Evolutionary conservation across 1,140 invertebrate genomes (phyloP).

Genomic region (Drosophila ohnishii): DNA sequence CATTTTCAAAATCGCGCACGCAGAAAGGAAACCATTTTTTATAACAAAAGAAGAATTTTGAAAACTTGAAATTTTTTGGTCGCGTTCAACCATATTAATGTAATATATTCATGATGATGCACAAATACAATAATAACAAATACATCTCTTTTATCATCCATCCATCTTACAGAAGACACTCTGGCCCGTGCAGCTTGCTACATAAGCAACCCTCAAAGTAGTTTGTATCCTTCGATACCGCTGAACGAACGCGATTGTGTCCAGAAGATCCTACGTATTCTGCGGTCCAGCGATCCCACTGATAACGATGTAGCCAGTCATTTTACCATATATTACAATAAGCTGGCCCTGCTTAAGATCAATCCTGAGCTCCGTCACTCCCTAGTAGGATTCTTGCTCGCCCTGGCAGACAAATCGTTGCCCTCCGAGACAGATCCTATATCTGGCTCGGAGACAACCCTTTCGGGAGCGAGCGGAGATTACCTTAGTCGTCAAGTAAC

Average conservation of each 20-base stretch:
- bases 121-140: not conserved
- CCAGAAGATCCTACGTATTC: not conserved
- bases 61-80: no score
- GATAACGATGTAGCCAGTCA: not conserved
- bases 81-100: no score
- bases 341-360: not conserved
- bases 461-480: not conserved
- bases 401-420: not conserved
- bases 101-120: not conserved
- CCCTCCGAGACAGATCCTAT: not conserved
- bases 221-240: not conserved
- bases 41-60: not conserved
- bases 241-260: constrained; percentile 15
- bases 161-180: not conserved
- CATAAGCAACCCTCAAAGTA: not conserved
- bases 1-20: no score
- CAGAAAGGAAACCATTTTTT: not conserved
- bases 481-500: not conserved
- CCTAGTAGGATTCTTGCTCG: constrained; percentile 3
- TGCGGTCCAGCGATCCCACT: not conserved
- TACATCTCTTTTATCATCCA: not conserved
- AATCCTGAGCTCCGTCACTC: not conserved
- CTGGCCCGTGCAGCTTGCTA: not conserved
- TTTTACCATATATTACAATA: constrained; percentile 7
- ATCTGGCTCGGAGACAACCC: not conserved